A percentile compares a stretch with the other conserved stretches of the same genome.
phyloP scores from a whole-genome alignment of 2,113 vertebrate species.

The Sprattus sprattus region DNA sequence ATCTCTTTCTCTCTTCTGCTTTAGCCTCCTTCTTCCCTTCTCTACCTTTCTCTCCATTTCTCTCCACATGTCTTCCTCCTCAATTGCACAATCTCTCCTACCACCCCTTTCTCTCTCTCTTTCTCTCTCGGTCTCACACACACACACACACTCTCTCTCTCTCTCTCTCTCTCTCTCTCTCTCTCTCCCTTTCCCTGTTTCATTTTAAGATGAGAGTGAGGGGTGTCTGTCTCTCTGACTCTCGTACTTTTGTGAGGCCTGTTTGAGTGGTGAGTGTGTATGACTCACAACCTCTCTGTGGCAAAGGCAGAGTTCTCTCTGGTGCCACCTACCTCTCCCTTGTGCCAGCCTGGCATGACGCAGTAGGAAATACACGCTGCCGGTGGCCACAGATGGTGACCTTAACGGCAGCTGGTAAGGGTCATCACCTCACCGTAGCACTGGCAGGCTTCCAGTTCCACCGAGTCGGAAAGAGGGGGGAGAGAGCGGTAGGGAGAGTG shows the following conservation, averaged over 20 bases:
- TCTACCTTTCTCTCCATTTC: too few species aligned
- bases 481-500: background rate
- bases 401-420: background rate
- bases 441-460: background rate
- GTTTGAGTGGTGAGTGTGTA: background rate
- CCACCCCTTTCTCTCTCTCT: too few species aligned
- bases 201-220: too few species aligned
- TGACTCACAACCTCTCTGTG: background rate
- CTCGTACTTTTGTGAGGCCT: background rate
- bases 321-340: background rate
- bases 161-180: too few species aligned
- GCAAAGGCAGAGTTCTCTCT: background rate
- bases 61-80: too few species aligned
- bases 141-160: too few species aligned
- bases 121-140: too few species aligned
- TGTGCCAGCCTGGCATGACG: background rate
- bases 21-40: too few species aligned
- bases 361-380: background rate
- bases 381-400: background rate
- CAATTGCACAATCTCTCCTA: too few species aligned
- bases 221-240: background rate
- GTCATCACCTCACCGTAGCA: background rate
- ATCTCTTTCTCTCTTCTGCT: too few species aligned
- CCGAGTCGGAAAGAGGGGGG: background rate
- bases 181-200: too few species aligned